Percentiles rank a stretch among this genome's conserved stretches.
phyloP scores from a whole-genome alignment of 2,888 invertebrate species.

The Microplitis manilae region DNA sequence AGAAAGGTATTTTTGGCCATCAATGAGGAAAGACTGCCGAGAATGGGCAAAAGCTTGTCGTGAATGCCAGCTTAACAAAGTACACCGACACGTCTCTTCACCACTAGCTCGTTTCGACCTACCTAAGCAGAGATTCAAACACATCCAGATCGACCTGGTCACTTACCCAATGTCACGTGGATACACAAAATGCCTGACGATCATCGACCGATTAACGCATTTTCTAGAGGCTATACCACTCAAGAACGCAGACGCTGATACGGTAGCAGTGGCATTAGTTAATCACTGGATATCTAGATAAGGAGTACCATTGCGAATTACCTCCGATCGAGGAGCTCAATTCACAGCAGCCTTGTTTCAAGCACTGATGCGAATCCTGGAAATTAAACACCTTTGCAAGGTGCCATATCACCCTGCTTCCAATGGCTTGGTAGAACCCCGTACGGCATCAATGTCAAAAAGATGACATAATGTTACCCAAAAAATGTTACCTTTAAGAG shows the following conservation, averaged over 20 bases:
- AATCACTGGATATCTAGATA: background rate
- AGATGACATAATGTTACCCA: too few relatives aligned
- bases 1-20: conserved; percentile 1
- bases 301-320: background rate
- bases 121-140: conserved; percentile 14
- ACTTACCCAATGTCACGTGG: background rate
- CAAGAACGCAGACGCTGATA: background rate
- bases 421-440: too few relatives aligned
- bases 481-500: too few relatives aligned
- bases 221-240: background rate
- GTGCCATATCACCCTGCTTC: too few relatives aligned
- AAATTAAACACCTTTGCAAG: too few relatives aligned
- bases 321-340: background rate
- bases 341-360: background rate
- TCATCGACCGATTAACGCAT: background rate
- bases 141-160: background rate
- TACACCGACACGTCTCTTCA: background rate
- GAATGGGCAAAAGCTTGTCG: background rate
- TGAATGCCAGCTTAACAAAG: conserved; percentile 12
- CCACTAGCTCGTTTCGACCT: background rate
- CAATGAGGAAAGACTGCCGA: conserved; percentile 7
- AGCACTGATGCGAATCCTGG: too few relatives aligned
- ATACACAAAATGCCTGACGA: background rate
- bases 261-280: background rate
- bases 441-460: too few relatives aligned